A percentile compares a stretch with the other conserved stretches of the same genome.
Conservation (phyloP, 2,888 invertebrate genomes). For the Allolobophora icterica region DNA sequence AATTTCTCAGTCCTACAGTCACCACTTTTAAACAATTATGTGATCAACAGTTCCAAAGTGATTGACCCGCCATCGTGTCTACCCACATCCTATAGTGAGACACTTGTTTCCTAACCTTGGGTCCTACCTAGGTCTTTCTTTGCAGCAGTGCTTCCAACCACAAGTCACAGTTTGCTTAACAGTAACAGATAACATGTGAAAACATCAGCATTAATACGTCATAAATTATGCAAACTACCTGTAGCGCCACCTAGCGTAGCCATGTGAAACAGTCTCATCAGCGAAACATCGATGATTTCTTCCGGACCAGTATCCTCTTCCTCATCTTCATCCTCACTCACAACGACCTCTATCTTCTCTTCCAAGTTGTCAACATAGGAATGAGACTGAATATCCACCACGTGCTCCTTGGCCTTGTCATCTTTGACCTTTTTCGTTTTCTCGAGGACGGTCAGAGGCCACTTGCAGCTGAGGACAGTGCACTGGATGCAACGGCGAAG, state of each 20-base stretch:
- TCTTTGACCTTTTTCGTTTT: background rate
- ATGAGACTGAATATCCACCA: background rate
- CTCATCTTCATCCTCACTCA: background rate
- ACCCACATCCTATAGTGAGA: no score
- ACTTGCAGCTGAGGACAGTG: background rate
- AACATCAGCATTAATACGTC: background rate
- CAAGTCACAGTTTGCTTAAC: background rate
- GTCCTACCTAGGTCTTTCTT: background rate
- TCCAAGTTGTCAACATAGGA: background rate
- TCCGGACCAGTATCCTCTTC: constrained; percentile 11
- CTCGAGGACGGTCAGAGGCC: background rate
- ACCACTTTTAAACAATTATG: no score
- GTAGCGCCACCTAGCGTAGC: constrained; percentile 87
- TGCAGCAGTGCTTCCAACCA: background rate
- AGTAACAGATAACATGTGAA: no score
- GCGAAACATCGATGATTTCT: constrained; percentile 21
- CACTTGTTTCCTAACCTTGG: no score
- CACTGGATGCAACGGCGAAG: constrained; percentile 14
- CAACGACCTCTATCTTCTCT: background rate
- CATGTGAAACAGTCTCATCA: constrained; percentile 72
- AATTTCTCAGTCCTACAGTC: no score
- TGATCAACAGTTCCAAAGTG: no score
- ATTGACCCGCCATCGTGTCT: no score
- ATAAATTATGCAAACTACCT: constrained; percentile 67
- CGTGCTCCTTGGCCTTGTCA: background rate